A percentile compares a stretch with the other conserved stretches of the same genome.
phyloP scores from a whole-genome alignment of 2,113 vertebrate genomes.

The Dissostichus mawsoni region DNA sequence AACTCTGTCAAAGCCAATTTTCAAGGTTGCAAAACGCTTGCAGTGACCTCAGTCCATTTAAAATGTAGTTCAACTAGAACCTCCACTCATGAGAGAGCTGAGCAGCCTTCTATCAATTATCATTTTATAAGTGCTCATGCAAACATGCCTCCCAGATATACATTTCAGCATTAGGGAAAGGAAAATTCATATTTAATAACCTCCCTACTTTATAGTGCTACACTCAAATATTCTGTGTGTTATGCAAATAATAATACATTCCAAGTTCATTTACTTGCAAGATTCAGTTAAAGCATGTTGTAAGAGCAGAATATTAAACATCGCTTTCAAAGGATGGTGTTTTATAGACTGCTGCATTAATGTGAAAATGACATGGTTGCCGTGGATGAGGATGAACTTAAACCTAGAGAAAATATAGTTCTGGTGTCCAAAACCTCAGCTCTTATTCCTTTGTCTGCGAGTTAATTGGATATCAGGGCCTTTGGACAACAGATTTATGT shows the following conservation, averaged over 20 bases:
- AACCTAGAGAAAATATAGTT: neutral
- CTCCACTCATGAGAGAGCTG: slow-evolving; percentile 46
- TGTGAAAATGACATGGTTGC: slow-evolving; percentile 33
- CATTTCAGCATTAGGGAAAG: slow-evolving; percentile 35
- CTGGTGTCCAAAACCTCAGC: slow-evolving; percentile 25
- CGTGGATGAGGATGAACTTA: slow-evolving; percentile 46
- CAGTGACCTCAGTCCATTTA: slow-evolving; percentile 62
- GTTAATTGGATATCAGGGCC: slow-evolving; percentile 64
- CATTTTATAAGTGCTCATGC: slow-evolving; percentile 41
- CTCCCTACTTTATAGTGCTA: slow-evolving; percentile 21
- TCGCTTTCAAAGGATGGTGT: slow-evolving; percentile 8
- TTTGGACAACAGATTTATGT: slow-evolving; percentile 56
- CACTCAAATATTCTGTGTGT: slow-evolving; percentile 19
- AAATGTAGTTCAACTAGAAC: slow-evolving; percentile 54
- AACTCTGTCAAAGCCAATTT: slow-evolving; percentile 63
- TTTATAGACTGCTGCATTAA: slow-evolving; percentile 17
- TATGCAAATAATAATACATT: slow-evolving; percentile 33
- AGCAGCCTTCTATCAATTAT: slow-evolving; percentile 45
- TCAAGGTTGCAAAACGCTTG: slow-evolving; percentile 58
- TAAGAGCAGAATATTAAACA: slow-evolving; percentile 39
- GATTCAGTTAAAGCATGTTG: slow-evolving; percentile 18
- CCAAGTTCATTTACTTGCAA: slow-evolving; percentile 42
- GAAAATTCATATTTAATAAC: slow-evolving; percentile 44
- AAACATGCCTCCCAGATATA: slow-evolving; percentile 42
- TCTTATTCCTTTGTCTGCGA: slow-evolving; percentile 38